These are phyloP conservation scores for Eurystomus gularis DNA, from an alignment of 2,113 vertebrate species.

Conservation along the genomic window DNA sequence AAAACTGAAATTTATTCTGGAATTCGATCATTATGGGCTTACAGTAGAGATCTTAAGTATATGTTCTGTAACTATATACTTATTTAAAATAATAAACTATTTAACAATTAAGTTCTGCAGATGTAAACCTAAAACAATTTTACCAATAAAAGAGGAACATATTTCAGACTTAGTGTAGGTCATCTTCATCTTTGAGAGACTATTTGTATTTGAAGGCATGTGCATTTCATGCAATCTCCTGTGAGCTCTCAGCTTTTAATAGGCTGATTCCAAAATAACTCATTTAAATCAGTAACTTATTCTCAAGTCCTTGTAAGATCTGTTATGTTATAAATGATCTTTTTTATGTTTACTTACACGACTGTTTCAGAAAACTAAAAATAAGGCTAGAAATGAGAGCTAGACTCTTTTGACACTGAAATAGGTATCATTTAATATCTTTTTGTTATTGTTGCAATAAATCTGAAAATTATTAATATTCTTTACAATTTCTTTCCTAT, in stretches of 20 bases:
- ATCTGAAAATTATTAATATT: slow-evolving; percentile 26
- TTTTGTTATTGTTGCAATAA: not conserved
- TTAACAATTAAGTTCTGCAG: not conserved
- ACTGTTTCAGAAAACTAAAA: not conserved
- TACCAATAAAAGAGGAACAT: not conserved
- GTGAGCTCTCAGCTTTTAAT: not conserved
- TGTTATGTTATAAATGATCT: not conserved
- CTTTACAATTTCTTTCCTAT: slow-evolving; percentile 57
- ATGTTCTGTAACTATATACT: not conserved
- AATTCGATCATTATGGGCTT: not conserved
- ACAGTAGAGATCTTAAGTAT: not conserved
- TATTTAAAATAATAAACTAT: not conserved
- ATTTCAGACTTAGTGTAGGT: not conserved
- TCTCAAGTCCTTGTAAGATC: not conserved
- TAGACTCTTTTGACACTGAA: not conserved
- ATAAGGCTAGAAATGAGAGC: not conserved
- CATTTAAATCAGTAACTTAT: not conserved
- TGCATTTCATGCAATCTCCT: not conserved
- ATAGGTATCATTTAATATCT: not conserved
- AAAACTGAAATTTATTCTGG: not conserved
- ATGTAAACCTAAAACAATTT: not conserved
- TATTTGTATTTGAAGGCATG: not conserved
- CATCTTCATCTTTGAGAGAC: not conserved
- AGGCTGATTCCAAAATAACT: not conserved
- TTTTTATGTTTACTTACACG: not conserved